Evolutionary conservation across 2,113 vertebrate species (phyloP), one percentile per base, ranked within the genome.

Genomic region (Cettia cetti): DNA sequence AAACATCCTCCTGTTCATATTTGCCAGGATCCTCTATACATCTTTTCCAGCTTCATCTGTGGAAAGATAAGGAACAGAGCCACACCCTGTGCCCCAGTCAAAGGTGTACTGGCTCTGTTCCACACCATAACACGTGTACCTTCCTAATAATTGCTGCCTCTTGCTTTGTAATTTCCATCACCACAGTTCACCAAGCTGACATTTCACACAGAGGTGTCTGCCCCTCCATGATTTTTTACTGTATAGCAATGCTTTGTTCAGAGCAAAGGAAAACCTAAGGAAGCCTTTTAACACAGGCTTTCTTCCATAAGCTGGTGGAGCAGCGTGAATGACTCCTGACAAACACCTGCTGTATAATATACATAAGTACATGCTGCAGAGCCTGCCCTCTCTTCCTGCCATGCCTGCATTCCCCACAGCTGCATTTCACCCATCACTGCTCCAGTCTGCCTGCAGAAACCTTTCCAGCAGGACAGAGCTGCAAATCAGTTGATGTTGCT

Each of bases 41-140:
- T 8, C 17, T 69, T 61, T 79, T 70, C 57, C 31, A 72, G n/a
- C 42, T 65, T 80, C 15, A 28, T 21, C 42, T 68, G 0, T 28
- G 17, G 50, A 68, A 91, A 76, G 53, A 60, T 0, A 0, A 71
- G 61, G 52, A 78, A 35, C 7, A 69, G 37, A 71, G 21, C 13
- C 10, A 4, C 56, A 89, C 23, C 39, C 45, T 4, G 0, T 1
- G 12, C 47, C 22, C 1, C 30, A 56, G 39, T 14, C 3, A 0
- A 45, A 88, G 40, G 28, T 26, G 23, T 18, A 40, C 1, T 30
- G 13, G 33, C 42, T 78, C 33, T 40, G 28, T 39, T 69, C 27
- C 1, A 5, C 27, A 64, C 30, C 69, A 24, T 21, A 83, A 50
- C 2, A 1, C 11, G 14, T 35, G 42, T 52, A 44, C 37, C 37